A percentile compares a stretch with the other conserved stretches of the same genome.
Evolutionary conservation across 2,888 invertebrate genomes (phyloP).

Genomic region (Harmothoe impar): DNA sequence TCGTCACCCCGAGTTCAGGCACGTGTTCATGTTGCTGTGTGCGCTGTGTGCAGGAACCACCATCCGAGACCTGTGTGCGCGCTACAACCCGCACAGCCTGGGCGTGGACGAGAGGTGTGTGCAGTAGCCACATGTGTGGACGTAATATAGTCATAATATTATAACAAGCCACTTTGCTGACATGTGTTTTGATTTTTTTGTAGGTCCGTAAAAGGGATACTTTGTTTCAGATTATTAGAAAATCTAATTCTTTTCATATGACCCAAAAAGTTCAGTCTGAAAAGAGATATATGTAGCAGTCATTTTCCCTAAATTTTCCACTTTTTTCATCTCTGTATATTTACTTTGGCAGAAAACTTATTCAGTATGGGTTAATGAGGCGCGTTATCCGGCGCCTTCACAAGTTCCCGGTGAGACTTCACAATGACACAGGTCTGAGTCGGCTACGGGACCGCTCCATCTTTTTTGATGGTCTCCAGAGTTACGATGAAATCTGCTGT

Average conservation of each 20-base stretch:
- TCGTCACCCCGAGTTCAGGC: slow-evolving; percentile 86
- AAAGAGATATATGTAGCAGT: too few relatives aligned
- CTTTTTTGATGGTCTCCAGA: slow-evolving; percentile 91
- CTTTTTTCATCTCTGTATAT: neutral
- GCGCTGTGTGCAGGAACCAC: slow-evolving; percentile 91
- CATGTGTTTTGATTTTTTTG: too few relatives aligned
- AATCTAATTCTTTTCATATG: too few relatives aligned
- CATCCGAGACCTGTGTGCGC: slow-evolving; percentile 89
- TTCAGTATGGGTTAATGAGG: slow-evolving; percentile 94
- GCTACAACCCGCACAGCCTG: slow-evolving; percentile 89
- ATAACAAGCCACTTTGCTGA: too few relatives aligned
- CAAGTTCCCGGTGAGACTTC: slow-evolving; percentile 85
- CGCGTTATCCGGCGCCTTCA: slow-evolving; percentile 92
- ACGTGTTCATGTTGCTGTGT: slow-evolving; percentile 90
- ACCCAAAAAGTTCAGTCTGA: too few relatives aligned
- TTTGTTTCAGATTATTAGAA: too few relatives aligned
- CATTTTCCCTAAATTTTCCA: too few relatives aligned
- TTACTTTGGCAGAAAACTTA: slow-evolving; percentile 86
- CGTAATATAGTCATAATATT: neutral
- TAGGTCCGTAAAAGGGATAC: too few relatives aligned
- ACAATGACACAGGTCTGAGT: slow-evolving; percentile 69
- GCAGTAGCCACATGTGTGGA: neutral
- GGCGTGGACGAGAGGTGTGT: slow-evolving; percentile 84
- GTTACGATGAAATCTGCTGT: slow-evolving; percentile 95
- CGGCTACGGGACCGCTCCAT: slow-evolving; percentile 77